Percentiles rank a stretch among this genome's conserved stretches.
These are phyloP conservation scores for Mus minutoides DNA, from an alignment of 2,797 vertebrate genomes.

Conservation along the genomic window DNA sequence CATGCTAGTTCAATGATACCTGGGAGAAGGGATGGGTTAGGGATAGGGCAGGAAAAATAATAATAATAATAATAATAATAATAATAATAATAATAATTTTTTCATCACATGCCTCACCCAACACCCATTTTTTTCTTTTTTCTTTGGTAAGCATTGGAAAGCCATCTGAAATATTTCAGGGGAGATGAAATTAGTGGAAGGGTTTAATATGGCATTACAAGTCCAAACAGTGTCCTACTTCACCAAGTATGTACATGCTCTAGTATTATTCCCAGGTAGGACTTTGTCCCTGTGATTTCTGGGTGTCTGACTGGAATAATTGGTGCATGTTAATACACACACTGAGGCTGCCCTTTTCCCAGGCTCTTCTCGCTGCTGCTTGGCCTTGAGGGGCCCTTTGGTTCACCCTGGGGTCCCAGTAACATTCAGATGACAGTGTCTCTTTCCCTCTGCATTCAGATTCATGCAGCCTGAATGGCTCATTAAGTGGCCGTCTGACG, in stretches of 20 bases:
- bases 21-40: background rate
- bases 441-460: constrained; percentile 77
- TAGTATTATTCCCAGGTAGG: constrained; percentile 3
- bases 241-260: background rate
- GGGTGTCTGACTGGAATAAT: background rate
- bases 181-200: constrained; percentile 34
- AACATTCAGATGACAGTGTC: background rate
- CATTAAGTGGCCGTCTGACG: constrained; percentile 67
- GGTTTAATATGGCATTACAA: constrained; percentile 10
- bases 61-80: too few species aligned
- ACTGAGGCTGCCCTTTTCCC: constrained; percentile 11
- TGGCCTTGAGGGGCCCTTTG: constrained; percentile 23
- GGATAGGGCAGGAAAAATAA: background rate
- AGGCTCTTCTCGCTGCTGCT: background rate
- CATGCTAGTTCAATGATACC: background rate
- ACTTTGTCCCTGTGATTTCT: constrained; percentile 8
- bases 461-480: constrained; percentile 61
- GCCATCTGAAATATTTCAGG: constrained; percentile 43
- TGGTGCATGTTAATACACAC: constrained; percentile 22
- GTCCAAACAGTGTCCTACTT: background rate
- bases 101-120: background rate
- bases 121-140: background rate
- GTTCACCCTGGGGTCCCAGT: background rate
- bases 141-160: background rate
- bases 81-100: background rate